Percentiles rank a stretch among this genome's conserved stretches.
Evolutionary conservation across 2,888 invertebrate genomes (phyloP).

Genomic region (Galeruca laticollis): DNA sequence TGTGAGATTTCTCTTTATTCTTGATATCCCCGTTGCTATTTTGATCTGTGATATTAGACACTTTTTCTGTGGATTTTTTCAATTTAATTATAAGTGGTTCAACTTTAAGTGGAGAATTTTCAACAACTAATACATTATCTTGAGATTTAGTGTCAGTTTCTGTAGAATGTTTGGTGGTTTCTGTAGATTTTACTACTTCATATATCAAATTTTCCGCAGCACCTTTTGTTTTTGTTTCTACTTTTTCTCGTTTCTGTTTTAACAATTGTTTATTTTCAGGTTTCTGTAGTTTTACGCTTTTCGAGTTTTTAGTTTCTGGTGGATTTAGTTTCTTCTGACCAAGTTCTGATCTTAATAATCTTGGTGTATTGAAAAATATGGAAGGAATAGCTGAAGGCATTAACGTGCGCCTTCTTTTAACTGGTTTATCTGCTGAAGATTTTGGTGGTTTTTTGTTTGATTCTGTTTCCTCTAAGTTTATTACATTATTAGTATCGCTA

Average conservation of each 20-base stretch:
- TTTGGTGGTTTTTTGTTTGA: conserved; percentile 3
- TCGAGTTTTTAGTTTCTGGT: background rate
- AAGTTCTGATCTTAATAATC: conserved; percentile 43
- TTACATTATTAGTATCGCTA: background rate
- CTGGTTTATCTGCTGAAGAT: conserved; percentile 31
- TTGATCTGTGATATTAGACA: conserved; percentile 4
- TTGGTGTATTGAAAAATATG: conserved; percentile 43
- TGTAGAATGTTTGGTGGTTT: background rate
- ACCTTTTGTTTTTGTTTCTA: conserved; percentile 9
- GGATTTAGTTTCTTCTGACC: conserved; percentile 30
- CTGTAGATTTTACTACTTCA: conserved; percentile 33
- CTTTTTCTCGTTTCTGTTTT: conserved; percentile 24
- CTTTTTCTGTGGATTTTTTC: conserved; percentile 13
- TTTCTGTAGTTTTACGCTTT: conserved; percentile 4
- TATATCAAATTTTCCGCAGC: conserved; percentile 37
- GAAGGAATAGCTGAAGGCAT: conserved; percentile 42
- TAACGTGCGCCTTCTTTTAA: conserved; percentile 35
- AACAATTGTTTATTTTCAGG: background rate
- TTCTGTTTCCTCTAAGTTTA: background rate
- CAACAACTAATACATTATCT: conserved; percentile 31
- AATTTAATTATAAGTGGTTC: conserved; percentile 40
- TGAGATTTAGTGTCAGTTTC: conserved; percentile 3
- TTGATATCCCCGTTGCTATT: background rate
- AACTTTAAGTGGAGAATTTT: conserved; percentile 35
- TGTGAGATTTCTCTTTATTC: conserved; percentile 22